Evolutionary conservation across 2,888 invertebrate species (phyloP).

Genomic region (Cenopis cana): DNA sequence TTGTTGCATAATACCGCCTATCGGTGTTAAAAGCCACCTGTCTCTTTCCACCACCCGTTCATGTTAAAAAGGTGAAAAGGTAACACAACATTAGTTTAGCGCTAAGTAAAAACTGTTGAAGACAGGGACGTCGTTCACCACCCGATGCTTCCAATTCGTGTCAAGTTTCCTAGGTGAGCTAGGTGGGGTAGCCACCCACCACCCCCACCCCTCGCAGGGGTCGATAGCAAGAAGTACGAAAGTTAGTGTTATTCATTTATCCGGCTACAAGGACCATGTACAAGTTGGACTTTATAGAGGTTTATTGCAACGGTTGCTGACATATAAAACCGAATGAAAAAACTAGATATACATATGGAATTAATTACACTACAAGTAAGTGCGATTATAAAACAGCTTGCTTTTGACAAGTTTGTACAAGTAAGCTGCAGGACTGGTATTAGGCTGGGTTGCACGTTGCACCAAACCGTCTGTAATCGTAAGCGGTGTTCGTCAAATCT

Average conservation of each 20-base stretch:
- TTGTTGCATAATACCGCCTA: too few species aligned
- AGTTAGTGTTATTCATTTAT: background rate
- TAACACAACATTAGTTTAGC: background rate
- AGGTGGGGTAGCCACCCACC: slow-evolving; percentile 3
- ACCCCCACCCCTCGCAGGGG: background rate
- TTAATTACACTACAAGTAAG: background rate
- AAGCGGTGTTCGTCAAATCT: too few species aligned
- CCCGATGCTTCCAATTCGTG: slow-evolving; percentile 18
- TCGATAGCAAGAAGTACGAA: background rate
- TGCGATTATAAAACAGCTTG: background rate
- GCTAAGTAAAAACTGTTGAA: background rate
- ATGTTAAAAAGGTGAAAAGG: background rate
- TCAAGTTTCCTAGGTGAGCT: slow-evolving; percentile 26
- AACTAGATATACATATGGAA: background rate
- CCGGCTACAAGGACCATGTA: slow-evolving; percentile 1
- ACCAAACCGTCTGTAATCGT: too few species aligned
- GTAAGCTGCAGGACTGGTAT: too few species aligned
- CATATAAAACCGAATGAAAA: background rate
- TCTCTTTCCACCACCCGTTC: background rate
- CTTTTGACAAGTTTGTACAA: too few species aligned
- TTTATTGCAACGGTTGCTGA: background rate
- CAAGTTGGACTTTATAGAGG: background rate
- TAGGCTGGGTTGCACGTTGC: too few species aligned
- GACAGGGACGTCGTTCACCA: background rate
- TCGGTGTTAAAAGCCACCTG: background rate